These are phyloP conservation scores for Microcebus ravelobensis DNA, from an alignment of 2,113 vertebrate genomes.

Conservation along the genomic window DNA sequence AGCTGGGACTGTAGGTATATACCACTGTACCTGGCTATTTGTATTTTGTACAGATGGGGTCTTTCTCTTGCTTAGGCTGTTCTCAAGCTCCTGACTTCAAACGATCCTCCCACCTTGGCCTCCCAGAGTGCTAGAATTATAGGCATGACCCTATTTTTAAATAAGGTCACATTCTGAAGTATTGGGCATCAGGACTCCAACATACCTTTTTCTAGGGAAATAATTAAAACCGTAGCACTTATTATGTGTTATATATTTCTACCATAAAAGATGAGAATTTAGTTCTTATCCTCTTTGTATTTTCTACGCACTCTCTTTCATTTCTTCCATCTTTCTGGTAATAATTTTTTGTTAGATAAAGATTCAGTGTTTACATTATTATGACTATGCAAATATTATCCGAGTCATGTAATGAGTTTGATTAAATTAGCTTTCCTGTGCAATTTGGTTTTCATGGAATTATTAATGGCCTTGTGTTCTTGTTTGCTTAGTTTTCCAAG, in stretches of 20 bases:
- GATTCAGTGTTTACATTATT: neutral
- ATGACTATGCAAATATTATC: neutral
- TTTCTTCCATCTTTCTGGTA: neutral
- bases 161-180: neutral
- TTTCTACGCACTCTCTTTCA: neutral
- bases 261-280: neutral
- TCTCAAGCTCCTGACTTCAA: neutral
- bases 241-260: neutral
- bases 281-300: neutral
- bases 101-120: neutral
- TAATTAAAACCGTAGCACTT: neutral
- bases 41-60: neutral
- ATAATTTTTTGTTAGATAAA: neutral
- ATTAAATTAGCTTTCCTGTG: slow-evolving; percentile 6
- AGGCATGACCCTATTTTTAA: neutral
- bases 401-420: neutral
- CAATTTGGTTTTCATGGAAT: neutral
- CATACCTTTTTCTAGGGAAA: neutral
- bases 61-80: neutral
- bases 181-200: neutral
- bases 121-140: neutral
- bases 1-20: neutral
- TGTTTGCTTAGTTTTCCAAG: slow-evolving; percentile 41
- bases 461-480: neutral
- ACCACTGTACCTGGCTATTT: neutral